phyloP scores from a whole-genome alignment of 2,888 invertebrate genomes.

The Spisula subtruncata region DNA sequence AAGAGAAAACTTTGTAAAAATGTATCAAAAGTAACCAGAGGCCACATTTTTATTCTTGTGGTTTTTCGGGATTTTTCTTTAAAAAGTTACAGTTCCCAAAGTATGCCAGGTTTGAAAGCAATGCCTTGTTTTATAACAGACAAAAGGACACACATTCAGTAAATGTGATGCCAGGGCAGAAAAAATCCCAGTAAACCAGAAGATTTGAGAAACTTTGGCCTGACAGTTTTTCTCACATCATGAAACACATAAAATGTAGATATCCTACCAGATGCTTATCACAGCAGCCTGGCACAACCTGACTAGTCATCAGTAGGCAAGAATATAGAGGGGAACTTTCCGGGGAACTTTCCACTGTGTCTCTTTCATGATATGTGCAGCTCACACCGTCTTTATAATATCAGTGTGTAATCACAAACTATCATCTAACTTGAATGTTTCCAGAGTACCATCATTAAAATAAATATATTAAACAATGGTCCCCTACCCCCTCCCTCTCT shows the following conservation, averaged over 20 bases:
- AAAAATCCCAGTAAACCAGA: too few species aligned
- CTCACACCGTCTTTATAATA: background rate
- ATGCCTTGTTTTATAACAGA: too few species aligned
- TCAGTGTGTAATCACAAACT: background rate
- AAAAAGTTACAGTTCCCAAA: too few species aligned
- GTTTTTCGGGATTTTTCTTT: too few species aligned
- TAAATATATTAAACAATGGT: too few species aligned
- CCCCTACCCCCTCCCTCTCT: too few species aligned
- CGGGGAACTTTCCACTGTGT: background rate
- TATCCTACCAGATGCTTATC: slow-evolving; percentile 1
- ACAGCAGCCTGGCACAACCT: background rate
- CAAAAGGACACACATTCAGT: too few species aligned
- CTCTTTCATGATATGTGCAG: too few species aligned
- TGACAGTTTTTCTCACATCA: background rate
- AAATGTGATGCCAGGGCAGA: too few species aligned
- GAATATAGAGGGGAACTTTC: background rate
- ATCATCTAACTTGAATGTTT: background rate
- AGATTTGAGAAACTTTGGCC: too few species aligned
- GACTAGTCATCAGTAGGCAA: background rate
- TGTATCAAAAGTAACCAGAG: background rate
- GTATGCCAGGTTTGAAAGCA: too few species aligned
- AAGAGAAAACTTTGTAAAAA: slow-evolving; percentile 3
- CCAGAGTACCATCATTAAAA: background rate
- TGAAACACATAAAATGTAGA: background rate
- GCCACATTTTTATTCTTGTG: too few species aligned